Percentiles rank a stretch among this genome's conserved stretches.
phyloP scores from a whole-genome alignment of 2,888 invertebrate genomes.

The Nineta flava region DNA sequence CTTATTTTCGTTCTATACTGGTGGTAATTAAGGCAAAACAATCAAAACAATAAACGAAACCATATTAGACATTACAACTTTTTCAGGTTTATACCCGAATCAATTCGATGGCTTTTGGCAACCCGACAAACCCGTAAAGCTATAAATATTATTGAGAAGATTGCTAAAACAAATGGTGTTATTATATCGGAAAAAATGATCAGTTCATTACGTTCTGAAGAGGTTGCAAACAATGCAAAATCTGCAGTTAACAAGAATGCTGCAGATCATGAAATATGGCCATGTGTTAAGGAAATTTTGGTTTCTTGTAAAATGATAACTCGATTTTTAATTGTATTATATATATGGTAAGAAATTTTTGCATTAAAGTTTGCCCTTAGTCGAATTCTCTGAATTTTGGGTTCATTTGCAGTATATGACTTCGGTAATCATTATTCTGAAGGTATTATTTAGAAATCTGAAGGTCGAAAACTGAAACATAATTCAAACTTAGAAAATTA shows the following conservation, averaged over 20 bases:
- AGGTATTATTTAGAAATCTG: too few relatives aligned
- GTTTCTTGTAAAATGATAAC: constrained; percentile 28
- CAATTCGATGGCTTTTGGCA: constrained; percentile 46
- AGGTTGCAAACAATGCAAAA: constrained; percentile 2
- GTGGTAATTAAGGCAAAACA: constrained; percentile 31
- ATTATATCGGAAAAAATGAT: constrained; percentile 29
- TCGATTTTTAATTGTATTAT: constrained; percentile 29
- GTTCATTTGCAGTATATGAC: too few relatives aligned
- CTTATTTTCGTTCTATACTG: constrained; percentile 39
- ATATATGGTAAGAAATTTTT: constrained; percentile 27
- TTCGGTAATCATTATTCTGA: too few relatives aligned
- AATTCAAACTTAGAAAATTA: too few relatives aligned
- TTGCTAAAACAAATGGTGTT: constrained; percentile 37
- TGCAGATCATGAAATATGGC: constrained; percentile 23
- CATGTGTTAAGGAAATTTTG: constrained; percentile 28
- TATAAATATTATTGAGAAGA: constrained; percentile 33
- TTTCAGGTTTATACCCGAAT: constrained; percentile 41
- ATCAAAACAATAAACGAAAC: background rate
- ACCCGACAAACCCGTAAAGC: constrained; percentile 36
- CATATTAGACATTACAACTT: constrained; percentile 6
- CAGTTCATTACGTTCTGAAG: constrained; percentile 25
- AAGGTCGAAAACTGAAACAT: too few relatives aligned
- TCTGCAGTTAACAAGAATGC: background rate
- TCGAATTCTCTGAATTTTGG: too few relatives aligned
- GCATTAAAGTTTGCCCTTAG: too few relatives aligned